A percentile compares a stretch with the other conserved stretches of the same genome.
These are phyloP conservation scores for Stenchaetothrips biformis DNA, from an alignment of 2,888 invertebrate genomes.

Conservation along the genomic window DNA sequence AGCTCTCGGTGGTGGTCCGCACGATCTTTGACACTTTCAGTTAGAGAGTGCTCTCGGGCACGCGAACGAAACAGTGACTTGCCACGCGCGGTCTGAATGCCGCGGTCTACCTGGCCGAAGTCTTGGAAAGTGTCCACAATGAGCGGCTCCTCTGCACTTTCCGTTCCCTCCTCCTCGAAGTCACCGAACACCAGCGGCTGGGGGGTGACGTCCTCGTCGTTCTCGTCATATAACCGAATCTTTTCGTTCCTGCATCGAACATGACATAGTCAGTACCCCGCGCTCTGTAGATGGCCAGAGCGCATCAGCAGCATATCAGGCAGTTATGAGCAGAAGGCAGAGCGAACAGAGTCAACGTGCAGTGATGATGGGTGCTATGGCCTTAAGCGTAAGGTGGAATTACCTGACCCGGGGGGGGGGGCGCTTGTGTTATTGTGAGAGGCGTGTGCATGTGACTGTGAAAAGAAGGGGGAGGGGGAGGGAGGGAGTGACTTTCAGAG, in stretches of 20 bases:
- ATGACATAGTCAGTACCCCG: not conserved
- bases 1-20: conserved; percentile 10
- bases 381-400: too few species aligned
- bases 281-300: too few species aligned
- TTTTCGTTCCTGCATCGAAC: not conserved
- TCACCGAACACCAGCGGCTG: not conserved
- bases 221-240: not conserved
- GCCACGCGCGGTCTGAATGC: not conserved
- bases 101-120: not conserved
- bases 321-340: too few species aligned
- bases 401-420: too few species aligned
- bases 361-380: too few species aligned
- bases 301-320: too few species aligned
- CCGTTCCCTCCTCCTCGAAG: not conserved
- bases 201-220: not conserved
- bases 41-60: not conserved
- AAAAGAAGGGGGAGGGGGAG: too few species aligned
- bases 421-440: too few species aligned
- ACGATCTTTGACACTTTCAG: not conserved
- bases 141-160: not conserved
- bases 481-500: too few species aligned
- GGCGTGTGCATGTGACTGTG: too few species aligned
- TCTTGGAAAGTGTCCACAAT: not conserved
- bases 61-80: not conserved
- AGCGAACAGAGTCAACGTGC: too few species aligned